These are phyloP conservation scores for Glyphotaelius pellucidus DNA, from an alignment of 2,888 invertebrate genomes.

Conservation along the genomic window DNA sequence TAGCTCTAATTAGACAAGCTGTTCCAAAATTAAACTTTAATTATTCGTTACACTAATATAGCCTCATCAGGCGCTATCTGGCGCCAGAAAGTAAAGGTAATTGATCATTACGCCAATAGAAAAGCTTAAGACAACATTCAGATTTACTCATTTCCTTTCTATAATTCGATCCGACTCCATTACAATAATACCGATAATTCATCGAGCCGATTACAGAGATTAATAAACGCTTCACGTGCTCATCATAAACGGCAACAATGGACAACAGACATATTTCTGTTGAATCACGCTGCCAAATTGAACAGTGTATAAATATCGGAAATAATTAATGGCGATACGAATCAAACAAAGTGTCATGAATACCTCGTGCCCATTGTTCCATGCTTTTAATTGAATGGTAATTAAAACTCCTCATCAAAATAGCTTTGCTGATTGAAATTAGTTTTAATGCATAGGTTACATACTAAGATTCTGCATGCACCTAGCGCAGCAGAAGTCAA, in stretches of 20 bases:
- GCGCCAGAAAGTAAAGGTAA: neutral
- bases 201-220: constrained; percentile 3
- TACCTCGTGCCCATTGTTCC: constrained; percentile 46
- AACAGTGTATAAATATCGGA: constrained; percentile 34
- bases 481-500: neutral
- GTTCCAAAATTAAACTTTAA: neutral
- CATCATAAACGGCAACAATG: constrained; percentile 34
- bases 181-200: neutral
- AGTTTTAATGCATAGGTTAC: neutral
- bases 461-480: neutral
- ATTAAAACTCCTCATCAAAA: constrained; percentile 22
- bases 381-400: constrained; percentile 31
- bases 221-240: constrained; percentile 36
- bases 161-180: constrained; percentile 13
- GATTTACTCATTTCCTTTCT: constrained; percentile 26
- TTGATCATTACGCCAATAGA: neutral
- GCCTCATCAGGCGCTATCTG: neutral
- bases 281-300: constrained; percentile 48
- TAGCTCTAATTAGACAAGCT: neutral
- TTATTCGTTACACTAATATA: neutral
- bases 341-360: constrained; percentile 43
- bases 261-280: constrained; percentile 40
- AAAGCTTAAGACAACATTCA: neutral
- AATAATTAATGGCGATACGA: constrained; percentile 45
- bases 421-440: constrained; percentile 6